A percentile compares a stretch with the other conserved stretches of the same genome.
phyloP scores from a whole-genome alignment of 2,797 vertebrate species.

The Decapterus maruadsi region DNA sequence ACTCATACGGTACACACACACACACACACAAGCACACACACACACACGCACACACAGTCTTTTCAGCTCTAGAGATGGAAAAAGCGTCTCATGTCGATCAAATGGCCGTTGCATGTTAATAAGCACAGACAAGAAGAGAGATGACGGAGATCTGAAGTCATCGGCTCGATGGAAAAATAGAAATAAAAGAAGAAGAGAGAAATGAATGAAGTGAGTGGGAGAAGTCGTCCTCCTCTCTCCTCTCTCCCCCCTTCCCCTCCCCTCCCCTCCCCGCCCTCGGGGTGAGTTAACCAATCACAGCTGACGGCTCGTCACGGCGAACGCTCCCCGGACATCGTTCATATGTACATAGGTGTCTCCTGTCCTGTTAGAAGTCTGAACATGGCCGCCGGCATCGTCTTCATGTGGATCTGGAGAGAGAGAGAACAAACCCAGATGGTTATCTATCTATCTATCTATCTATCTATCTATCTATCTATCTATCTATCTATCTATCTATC shows the following conservation, averaged over 20 bases:
- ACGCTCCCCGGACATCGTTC: conserved; percentile 53
- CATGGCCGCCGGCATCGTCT: conserved; percentile 99
- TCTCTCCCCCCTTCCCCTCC: too few species aligned
- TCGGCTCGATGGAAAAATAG: conserved; percentile 43
- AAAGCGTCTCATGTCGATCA: conserved; percentile 60
- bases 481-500: too few species aligned
- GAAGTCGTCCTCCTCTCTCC: conserved; percentile 23
- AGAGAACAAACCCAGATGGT: conserved; percentile 9
- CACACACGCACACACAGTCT: conserved; percentile 39
- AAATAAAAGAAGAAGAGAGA: background rate
- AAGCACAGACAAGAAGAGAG: conserved; percentile 59
- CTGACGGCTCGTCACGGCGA: conserved; percentile 47
- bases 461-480: too few species aligned
- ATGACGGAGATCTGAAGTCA: conserved; percentile 50
- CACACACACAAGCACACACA: conserved; percentile 37
- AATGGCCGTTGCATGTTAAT: conserved; percentile 67
- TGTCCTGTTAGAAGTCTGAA: conserved; percentile 98
- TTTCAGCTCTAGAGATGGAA: conserved; percentile 64
- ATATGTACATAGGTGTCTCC: conserved; percentile 99
- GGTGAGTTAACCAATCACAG: conserved; percentile 36
- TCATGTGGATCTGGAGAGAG: conserved; percentile 95
- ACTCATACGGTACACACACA: conserved; percentile 18
- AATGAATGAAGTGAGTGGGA: conserved; percentile 33
- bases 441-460: too few species aligned
- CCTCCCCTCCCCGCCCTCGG: background rate